Base-by-base conservation (phyloP, 2,797 vertebrate genomes). In the Hydrophis major region DNA sequence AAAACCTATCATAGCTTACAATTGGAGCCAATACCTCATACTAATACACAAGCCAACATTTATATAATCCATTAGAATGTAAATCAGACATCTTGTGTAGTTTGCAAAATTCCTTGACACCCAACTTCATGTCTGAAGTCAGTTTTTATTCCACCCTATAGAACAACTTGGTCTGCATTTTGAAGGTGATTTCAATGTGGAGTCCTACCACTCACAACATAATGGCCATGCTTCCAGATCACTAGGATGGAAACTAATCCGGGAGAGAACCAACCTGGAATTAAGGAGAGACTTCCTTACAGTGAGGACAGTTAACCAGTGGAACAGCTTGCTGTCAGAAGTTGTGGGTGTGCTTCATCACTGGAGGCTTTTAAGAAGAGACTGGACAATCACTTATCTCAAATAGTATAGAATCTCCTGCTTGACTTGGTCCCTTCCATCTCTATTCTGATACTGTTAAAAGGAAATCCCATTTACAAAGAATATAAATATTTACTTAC, bases 151-250 rank as follows among this genome's bases (percentile, higher is more conserved):
- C 66, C n/a, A 32, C 66, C 14, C 13, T 69, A 74, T 74, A 32
- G n/a, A 74, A n/a, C n/a, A 32, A 32, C 14, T 74, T 18, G n/a
- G 14, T 37, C 14, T 37, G 6, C n/a, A 74, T 74, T 37, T n/a
- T 1, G 16, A 74, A 74, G 14, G 2, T 37, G n/a, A 18, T 74
- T 74, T 74, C 66, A 37, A 5, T 69, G 13, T 32, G 28, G n/a
- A 4, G n/a, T 32, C n/a, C 2, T 16, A 14, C 11, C 0, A 0
- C 13, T 66, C 28, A n/a, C 28, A n/a, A 2, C 2, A 0, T 6
- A 69, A 14, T 69, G 66, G 16, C n/a, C 66, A 32, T 32, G 14
- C n/a, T 37, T 74, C 66, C 66, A 74, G 66, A 74, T 74, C 66
- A 59, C 6, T 59, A 59, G 20, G 8, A 61, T 61, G 7, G 60